Conservation (phyloP, 2,888 invertebrate species). For the Pterostichus madidus region DNA sequence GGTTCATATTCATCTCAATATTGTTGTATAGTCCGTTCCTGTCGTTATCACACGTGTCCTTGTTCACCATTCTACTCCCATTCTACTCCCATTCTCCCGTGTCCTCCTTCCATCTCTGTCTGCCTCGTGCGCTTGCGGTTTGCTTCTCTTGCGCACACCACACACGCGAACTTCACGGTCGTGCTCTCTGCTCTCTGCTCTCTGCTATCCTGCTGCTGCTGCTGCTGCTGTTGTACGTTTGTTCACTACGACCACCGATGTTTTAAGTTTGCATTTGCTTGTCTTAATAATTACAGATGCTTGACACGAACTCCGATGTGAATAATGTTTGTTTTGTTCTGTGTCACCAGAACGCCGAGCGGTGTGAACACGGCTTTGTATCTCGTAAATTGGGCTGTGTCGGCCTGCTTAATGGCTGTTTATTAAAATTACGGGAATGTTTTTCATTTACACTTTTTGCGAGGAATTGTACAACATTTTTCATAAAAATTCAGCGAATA, state of each 20-base stretch:
- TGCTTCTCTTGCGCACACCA: background rate
- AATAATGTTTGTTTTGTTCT: slow-evolving; percentile 41
- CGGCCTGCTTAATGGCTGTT: slow-evolving; percentile 35
- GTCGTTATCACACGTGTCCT: slow-evolving; percentile 8
- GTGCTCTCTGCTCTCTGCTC: slow-evolving; percentile 16
- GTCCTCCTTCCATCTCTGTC: background rate
- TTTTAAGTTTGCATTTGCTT: slow-evolving; percentile 57
- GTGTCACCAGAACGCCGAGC: slow-evolving; percentile 10
- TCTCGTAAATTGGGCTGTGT: slow-evolving; percentile 26
- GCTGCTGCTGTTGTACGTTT: slow-evolving; percentile 1
- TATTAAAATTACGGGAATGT: slow-evolving; percentile 32
- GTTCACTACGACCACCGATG: slow-evolving; percentile 33
- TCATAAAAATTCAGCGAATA: slow-evolving; percentile 19
- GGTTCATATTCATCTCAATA: slow-evolving; percentile 41
- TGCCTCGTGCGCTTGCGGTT: slow-evolving; percentile 6
- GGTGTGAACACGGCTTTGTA: slow-evolving; percentile 43
- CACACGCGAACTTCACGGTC: background rate
- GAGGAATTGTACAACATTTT: slow-evolving; percentile 12
- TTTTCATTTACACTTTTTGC: slow-evolving; percentile 21
- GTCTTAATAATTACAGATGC: slow-evolving; percentile 46
- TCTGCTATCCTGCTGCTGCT: too few relatives aligned
- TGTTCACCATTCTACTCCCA: slow-evolving; percentile 6
- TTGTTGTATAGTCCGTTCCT: slow-evolving; percentile 27
- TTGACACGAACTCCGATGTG: slow-evolving; percentile 47
- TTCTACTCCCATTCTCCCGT: too few relatives aligned